Evolutionary conservation across 2,888 invertebrate species (phyloP), one percentile per base, ranked within the genome.

Genomic region (Thera britannica): DNA sequence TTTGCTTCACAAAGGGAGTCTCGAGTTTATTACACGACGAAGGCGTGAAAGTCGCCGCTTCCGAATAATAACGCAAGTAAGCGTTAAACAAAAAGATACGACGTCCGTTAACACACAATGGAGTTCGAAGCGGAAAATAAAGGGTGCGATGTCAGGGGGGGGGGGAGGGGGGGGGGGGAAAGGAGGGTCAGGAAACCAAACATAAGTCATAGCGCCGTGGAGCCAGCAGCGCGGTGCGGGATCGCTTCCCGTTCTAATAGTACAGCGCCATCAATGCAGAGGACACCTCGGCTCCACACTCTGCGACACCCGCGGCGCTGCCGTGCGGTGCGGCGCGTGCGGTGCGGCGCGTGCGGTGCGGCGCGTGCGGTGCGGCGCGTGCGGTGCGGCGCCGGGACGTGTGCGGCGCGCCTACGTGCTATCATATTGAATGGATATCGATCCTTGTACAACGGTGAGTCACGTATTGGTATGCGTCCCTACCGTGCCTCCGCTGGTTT

Each of bases 51-150:
- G 55, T 59, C 67, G 36, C 4, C 59, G 52, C 65, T 66, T 57
- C 64, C 46, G 52, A 64, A 61, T 66, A 61, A 63, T 68, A 67
- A 63, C 56, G 60, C 68, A 60, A 70, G 67, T 66, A 46, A 68
- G 55, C 55, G 55, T 64, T 58, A 44, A 67, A 65, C 68, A 65
- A 65, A 65, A 67, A 57, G 64, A 68, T 62, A 65, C 61, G 65
- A 62, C 60, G 62, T 68, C 65, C 62, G 59, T 63, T 63, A 52
- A 44, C 66, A 58, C 55, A 67, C 67, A 63, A 71, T 59, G 60
- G 58, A 35, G 48, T 66, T 65, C n/a, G 55, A 59, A 61, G 55
- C 46, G 62, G 46, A 49, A 38, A 38, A 58, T 52, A 62, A 60
- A 7, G 67, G 23, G 52, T 8, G 68, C 34, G 48, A 23, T 23